Evolutionary conservation across 1,140 invertebrate species (phyloP), one percentile per base, ranked within the genome.

Genomic region (Drosophila serrata): DNA sequence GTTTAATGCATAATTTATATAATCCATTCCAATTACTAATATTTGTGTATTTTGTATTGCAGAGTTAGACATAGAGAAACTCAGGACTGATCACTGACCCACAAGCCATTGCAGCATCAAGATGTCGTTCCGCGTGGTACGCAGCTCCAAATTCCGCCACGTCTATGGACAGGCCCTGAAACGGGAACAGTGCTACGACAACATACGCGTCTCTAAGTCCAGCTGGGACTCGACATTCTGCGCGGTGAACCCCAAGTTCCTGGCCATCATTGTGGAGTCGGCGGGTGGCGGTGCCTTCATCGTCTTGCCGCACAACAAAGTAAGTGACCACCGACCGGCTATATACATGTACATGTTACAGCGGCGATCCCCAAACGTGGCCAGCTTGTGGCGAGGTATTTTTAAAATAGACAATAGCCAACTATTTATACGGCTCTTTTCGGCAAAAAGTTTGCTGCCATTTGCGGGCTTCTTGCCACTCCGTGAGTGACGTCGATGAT

Each of bases 211-310:
- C 46, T 99, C 98, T 19, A 99, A 99, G 93, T 98, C 97, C 92
- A 98, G 98, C 42, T 99, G 98, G 98, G 99, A 99, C 93, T 99
- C 98, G 48, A 98, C 98, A 61, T 99, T 99, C 93, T 99, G 98
- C 95, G 97, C 97, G 75, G 99, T 99, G 75, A 99, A 99, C 94
- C 98, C 99, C 19, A 99, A 99, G 94, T 99, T 99, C 94, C 94
- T 99, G 79, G 99, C 99, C 64, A 98, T 99, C 90, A 99, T 99
- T 93, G 99, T 99, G 55, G 99, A 99, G 93, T 98, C 98, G 48
- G 98, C 98, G 51, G 99, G 99, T 61, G 99, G 99, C 69, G 98
- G 98, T 63, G 98, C 99, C 64, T 99, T 99, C 94, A 97, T 99
- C 88, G 99, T 99, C 61, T 94, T 99, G 82, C 98, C 99, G 42